Percentiles rank a stretch among this genome's conserved stretches.
These are phyloP conservation scores for Lordiphosa mommai DNA, from an alignment of 1,140 invertebrate genomes.

Conservation along the genomic window DNA sequence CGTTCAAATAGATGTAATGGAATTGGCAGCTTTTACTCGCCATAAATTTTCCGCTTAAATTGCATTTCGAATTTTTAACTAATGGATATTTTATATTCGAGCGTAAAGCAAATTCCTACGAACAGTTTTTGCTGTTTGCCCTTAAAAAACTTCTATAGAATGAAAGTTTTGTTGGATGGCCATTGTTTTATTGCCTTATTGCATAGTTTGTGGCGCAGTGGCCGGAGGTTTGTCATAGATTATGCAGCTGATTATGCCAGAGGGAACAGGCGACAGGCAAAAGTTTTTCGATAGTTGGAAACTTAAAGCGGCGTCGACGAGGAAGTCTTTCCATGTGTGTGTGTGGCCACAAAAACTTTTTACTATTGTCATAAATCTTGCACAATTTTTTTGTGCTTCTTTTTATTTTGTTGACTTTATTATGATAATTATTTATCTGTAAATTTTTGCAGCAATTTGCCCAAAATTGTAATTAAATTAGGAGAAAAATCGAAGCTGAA, in stretches of 20 bases:
- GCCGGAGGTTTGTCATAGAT: conserved; percentile 34
- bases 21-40: no score
- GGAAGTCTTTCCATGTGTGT: conserved; percentile 24
- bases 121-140: no score
- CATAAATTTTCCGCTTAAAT: no score
- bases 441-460: not conserved
- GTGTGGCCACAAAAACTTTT: conserved; percentile 39
- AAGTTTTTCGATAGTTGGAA: conserved; percentile 46
- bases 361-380: conserved; percentile 33
- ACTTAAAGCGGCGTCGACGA: conserved; percentile 33
- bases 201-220: conserved; percentile 18
- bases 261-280: conserved; percentile 8
- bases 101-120: no score
- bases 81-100: no score
- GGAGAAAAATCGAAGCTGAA: not conserved
- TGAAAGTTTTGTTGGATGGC: conserved; percentile 22
- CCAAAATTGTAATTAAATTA: not conserved
- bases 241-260: conserved; percentile 23
- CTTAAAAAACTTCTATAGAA: conserved; percentile 4
- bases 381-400: conserved; percentile 14
- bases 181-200: conserved; percentile 22
- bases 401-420: not conserved
- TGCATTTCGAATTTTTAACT: no score
- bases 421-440: not conserved
- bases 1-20: no score